These are phyloP conservation scores for Bombus sylvicola DNA, from an alignment of 1,140 invertebrate species.

Conservation along the genomic window DNA sequence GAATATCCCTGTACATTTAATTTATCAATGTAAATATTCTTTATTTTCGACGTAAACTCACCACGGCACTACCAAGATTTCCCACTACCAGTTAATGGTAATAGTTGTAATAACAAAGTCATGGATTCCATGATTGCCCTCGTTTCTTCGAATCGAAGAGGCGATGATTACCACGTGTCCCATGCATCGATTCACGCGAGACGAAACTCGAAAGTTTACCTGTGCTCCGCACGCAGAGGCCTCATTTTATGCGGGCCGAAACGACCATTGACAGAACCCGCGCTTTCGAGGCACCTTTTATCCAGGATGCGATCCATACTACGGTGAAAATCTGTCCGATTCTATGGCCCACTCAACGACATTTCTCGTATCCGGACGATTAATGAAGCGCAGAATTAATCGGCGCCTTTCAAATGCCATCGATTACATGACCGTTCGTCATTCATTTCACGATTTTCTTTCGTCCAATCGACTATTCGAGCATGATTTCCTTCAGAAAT, in stretches of 20 bases:
- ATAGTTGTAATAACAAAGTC: neutral
- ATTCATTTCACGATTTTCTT: neutral
- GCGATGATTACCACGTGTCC: neutral
- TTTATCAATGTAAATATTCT: neutral
- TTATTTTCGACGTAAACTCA: neutral
- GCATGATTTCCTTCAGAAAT: neutral
- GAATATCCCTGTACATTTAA: too few relatives aligned
- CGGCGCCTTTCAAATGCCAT: neutral
- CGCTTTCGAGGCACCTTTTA: conserved; percentile 15
- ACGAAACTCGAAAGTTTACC: conserved; percentile 40
- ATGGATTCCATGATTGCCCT: neutral
- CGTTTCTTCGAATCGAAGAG: neutral
- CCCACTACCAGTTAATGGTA: neutral
- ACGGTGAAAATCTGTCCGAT: neutral
- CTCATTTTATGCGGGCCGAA: conserved; percentile 8
- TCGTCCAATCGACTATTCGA: neutral
- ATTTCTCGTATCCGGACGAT: neutral
- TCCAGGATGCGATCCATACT: neutral
- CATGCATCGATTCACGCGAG: neutral
- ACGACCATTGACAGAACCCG: neutral
- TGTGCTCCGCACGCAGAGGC: conserved; percentile 16
- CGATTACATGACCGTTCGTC: neutral
- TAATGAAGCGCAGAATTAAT: conserved; percentile 5
- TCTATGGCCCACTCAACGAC: neutral
- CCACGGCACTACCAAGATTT: neutral